Evolutionary conservation across 2,797 vertebrate genomes (phyloP).

Genomic region (Onychomys arenicola): DNA sequence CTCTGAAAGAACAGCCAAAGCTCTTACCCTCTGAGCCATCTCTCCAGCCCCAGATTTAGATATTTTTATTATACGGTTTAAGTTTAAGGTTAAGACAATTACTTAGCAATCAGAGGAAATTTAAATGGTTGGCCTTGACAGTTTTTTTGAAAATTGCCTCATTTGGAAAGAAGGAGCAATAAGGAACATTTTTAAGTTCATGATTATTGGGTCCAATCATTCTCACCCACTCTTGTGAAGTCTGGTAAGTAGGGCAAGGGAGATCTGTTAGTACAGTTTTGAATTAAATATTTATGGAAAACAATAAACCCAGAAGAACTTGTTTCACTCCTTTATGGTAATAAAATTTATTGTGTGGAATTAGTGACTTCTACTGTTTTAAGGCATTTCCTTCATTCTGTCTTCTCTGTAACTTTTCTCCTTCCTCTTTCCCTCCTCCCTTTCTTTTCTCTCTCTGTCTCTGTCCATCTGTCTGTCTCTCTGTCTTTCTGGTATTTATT

Average conservation of each 20-base stretch:
- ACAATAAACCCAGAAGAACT: slow-evolving; percentile 58
- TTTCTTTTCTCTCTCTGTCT: not conserved
- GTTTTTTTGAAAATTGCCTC: slow-evolving; percentile 65
- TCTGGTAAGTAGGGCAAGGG: slow-evolving; percentile 72
- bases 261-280: slow-evolving; percentile 63
- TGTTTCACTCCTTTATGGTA: slow-evolving; percentile 37
- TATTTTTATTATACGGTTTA: slow-evolving; percentile 55
- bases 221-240: slow-evolving; percentile 51
- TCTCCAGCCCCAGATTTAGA: not conserved
- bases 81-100: slow-evolving; percentile 57
- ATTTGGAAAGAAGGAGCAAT: slow-evolving; percentile 56
- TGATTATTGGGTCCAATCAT: slow-evolving; percentile 59
- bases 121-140: slow-evolving; percentile 46
- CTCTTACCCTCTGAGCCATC: not conserved
- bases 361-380: slow-evolving; percentile 28
- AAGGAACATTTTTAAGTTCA: slow-evolving; percentile 31
- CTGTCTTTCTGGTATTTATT: not conserved
- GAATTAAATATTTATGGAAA: slow-evolving; percentile 74
- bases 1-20: not conserved
- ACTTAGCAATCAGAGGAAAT: slow-evolving; percentile 59
- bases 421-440: not conserved
- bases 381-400: slow-evolving; percentile 9
- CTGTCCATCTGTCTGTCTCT: not conserved
- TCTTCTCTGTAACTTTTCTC: not conserved
- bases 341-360: slow-evolving; percentile 19